Percentiles rank a stretch among this genome's conserved stretches.
Conservation (phyloP, 2,113 vertebrate genomes). For the Lontra canadensis region DNA sequence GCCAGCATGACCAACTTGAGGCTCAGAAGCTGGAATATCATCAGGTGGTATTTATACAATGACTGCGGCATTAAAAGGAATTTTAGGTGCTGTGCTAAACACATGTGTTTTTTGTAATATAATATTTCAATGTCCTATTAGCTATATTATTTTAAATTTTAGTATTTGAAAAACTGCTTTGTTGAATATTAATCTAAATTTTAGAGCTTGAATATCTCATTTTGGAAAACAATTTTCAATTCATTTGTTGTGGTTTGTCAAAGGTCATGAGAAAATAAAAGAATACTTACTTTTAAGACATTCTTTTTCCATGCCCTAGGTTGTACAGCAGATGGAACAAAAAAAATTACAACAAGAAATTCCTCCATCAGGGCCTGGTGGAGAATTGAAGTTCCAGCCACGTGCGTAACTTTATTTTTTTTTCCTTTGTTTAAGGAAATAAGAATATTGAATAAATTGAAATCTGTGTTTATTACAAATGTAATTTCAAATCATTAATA, state of each 20-base stretch:
- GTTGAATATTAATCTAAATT: conserved; percentile 33
- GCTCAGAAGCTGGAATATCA: conserved; percentile 94
- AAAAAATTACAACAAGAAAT: conserved; percentile 90
- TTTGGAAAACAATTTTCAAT: neutral
- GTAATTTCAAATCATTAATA: conserved; percentile 40
- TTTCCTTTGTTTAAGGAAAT: conserved; percentile 48
- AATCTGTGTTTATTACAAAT: conserved; percentile 22
- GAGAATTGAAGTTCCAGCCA: conserved; percentile 86
- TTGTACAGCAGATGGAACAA: conserved; percentile 94
- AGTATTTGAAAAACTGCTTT: neutral
- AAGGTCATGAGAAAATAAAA: neutral
- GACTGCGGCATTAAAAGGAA: neutral
- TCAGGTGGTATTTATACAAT: conserved; percentile 84
- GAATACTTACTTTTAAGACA: conserved; percentile 43
- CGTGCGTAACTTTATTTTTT: conserved; percentile 79
- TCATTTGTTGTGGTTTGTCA: neutral
- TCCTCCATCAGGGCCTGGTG: conserved; percentile 84
- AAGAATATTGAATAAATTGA: neutral
- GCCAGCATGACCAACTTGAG: conserved; percentile 94
- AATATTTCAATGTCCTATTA: neutral
- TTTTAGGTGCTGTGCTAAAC: neutral
- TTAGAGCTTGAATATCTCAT: conserved; percentile 2
- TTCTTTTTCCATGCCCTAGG: conserved; percentile 81
- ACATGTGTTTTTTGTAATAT: neutral
- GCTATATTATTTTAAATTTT: neutral